A percentile compares a stretch with the other conserved stretches of the same genome.
phyloP scores from a whole-genome alignment of 2,888 invertebrate species.

The Scaptomyza caliginosa region DNA sequence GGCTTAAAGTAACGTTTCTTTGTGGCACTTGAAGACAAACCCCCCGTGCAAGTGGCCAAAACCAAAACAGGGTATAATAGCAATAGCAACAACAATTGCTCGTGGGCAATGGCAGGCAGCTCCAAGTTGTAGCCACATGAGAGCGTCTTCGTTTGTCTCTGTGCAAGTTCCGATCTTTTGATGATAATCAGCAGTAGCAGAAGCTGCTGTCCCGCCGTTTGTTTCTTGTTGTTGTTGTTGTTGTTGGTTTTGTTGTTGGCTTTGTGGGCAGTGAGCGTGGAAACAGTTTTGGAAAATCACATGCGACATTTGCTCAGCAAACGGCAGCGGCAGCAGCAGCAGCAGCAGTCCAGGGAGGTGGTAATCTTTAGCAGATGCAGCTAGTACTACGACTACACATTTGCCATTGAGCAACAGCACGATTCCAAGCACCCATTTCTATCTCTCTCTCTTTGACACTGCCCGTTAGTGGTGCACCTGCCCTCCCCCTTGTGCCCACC shows the following conservation, averaged over 20 bases:
- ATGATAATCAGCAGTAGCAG: slow-evolving; percentile 67
- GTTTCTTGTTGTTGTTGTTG: slow-evolving; percentile 20
- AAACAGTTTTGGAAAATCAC: slow-evolving; percentile 84
- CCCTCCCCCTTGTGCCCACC: slow-evolving; percentile 29
- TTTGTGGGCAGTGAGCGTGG: slow-evolving; percentile 84
- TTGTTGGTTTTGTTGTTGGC: slow-evolving; percentile 44
- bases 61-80: slow-evolving; percentile 8
- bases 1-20: no score
- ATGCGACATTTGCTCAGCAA: slow-evolving; percentile 81
- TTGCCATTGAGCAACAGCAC: slow-evolving; percentile 43
- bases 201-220: slow-evolving; percentile 61
- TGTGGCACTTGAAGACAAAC: no score
- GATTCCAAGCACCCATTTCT: slow-evolving; percentile 39
- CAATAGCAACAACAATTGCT: slow-evolving; percentile 47
- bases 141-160: slow-evolving; percentile 76
- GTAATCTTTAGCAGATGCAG: slow-evolving; percentile 70
- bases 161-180: slow-evolving; percentile 76
- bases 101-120: slow-evolving; percentile 25
- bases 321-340: slow-evolving; percentile 11
- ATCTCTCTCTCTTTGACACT: slow-evolving; percentile 9
- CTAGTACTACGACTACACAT: slow-evolving; percentile 39
- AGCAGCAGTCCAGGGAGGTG: slow-evolving; percentile 50
- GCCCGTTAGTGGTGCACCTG: not conserved
- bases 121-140: slow-evolving; percentile 57
- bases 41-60: not conserved